Evolutionary conservation across 1,140 invertebrate species (phyloP).

Genomic region (Chrysopa pallens): DNA sequence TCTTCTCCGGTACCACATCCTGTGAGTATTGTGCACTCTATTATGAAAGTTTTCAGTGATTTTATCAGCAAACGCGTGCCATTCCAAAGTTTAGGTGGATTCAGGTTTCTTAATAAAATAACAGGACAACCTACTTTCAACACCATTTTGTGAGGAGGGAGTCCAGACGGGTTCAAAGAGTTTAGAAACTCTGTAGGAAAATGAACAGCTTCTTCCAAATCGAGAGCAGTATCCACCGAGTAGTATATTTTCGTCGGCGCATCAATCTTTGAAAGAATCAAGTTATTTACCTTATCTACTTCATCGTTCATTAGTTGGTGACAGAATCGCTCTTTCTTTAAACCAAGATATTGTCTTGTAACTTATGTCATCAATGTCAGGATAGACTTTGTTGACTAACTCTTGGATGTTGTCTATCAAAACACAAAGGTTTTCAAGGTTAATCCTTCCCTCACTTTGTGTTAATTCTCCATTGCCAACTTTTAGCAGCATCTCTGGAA

Average conservation of each 20-base stretch:
- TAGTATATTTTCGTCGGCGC: slow-evolving; percentile 12
- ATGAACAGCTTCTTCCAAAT: slow-evolving; percentile 11
- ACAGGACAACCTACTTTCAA: slow-evolving; percentile 15
- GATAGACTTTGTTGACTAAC: too few relatives aligned
- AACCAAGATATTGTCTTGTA: slow-evolving; percentile 7
- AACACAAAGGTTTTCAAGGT: slow-evolving; percentile 10
- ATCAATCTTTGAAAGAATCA: slow-evolving; percentile 10
- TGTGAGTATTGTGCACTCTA: slow-evolving; percentile 10
- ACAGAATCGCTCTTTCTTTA: slow-evolving; percentile 11
- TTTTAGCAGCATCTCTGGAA: slow-evolving; percentile 12
- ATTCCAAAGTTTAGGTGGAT: slow-evolving; percentile 24
- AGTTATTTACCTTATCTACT: slow-evolving; percentile 13
- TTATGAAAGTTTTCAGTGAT: slow-evolving; percentile 11
- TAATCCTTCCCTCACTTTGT: slow-evolving; percentile 10
- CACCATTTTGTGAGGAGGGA: slow-evolving; percentile 17
- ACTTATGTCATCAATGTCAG: too few relatives aligned
- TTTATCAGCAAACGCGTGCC: slow-evolving; percentile 14
- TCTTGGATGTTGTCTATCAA: slow-evolving; percentile 1
- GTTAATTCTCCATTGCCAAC: slow-evolving; percentile 12
- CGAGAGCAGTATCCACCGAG: slow-evolving; percentile 12
- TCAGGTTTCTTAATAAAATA: slow-evolving; percentile 23
- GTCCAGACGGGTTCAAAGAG: slow-evolving; percentile 9
- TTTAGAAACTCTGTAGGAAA: slow-evolving; percentile 8
- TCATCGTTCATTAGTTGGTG: slow-evolving; percentile 14
- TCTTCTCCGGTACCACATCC: slow-evolving; percentile 13